phyloP scores from a whole-genome alignment of 2,797 vertebrate species.

The Tragelaphus eurycerus region DNA sequence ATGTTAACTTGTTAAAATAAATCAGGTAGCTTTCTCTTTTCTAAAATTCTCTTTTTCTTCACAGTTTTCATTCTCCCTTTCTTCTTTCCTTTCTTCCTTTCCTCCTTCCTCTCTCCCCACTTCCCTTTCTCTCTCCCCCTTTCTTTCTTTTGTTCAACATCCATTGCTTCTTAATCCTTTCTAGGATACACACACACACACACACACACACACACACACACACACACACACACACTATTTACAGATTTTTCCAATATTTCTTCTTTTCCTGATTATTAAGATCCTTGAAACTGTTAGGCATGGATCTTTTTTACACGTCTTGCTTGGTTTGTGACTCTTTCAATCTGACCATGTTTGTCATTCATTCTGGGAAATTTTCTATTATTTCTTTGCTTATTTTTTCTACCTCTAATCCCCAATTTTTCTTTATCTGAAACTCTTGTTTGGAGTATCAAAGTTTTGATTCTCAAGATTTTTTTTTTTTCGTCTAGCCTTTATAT shows the following conservation, averaged over 20 bases:
- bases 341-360: neutral
- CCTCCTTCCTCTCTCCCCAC: neutral
- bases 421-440: neutral
- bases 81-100: neutral
- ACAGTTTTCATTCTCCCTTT: neutral
- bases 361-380: neutral
- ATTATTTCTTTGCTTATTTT: neutral
- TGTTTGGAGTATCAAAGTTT: neutral
- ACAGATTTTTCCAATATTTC: neutral
- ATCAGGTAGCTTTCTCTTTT: neutral
- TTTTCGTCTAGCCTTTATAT: neutral
- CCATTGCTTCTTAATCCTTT: neutral
- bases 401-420: neutral
- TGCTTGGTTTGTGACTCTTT: neutral
- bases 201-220: neutral
- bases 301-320: neutral
- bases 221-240: neutral
- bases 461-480: neutral
- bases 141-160: neutral
- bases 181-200: neutral
- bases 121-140: neutral
- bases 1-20: neutral
- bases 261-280: neutral
- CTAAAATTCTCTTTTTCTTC: neutral
- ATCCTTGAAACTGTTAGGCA: neutral